Evolutionary conservation across 2,113 vertebrate genomes (phyloP).

Genomic region (Limnothrissa miodon): DNA sequence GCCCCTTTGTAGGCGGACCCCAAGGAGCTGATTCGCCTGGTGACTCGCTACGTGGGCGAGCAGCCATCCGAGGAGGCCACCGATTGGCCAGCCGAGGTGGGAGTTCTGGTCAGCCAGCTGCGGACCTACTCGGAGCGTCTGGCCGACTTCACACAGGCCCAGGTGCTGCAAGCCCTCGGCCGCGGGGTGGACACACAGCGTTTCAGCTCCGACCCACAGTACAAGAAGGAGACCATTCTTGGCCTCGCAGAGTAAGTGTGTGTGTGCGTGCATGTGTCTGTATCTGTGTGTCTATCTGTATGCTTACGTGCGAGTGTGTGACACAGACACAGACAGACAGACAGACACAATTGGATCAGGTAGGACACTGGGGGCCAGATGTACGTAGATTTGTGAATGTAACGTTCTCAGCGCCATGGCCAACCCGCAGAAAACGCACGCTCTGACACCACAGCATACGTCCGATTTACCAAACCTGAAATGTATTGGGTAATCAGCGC

Average conservation of each 20-base stretch:
- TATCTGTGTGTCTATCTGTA: no score
- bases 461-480: no score
- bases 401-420: no score
- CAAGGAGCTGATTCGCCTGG: conserved; percentile 81
- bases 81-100: conserved; percentile 69
- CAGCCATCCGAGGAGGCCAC: conserved; percentile 45
- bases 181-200: conserved; percentile 92
- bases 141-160: conserved; percentile 91
- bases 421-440: no score
- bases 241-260: conserved; percentile 87
- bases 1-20: conserved; percentile 77
- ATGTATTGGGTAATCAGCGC: no score
- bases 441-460: no score
- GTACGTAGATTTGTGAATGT: no score
- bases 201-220: conserved; percentile 84
- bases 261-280: no score
- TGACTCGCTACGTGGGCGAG: conserved; percentile 79
- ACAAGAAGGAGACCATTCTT: conserved; percentile 94
- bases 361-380: no score
- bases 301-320: no score
- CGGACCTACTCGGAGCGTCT: conserved; percentile 83
- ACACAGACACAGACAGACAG: no score
- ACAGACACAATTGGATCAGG: no score
- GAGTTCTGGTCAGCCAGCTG: conserved; percentile 76
- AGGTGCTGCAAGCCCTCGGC: conserved; percentile 84